These are phyloP conservation scores for Pipistrellus kuhlii DNA, from an alignment of 2,797 vertebrate species.

Conservation along the genomic window DNA sequence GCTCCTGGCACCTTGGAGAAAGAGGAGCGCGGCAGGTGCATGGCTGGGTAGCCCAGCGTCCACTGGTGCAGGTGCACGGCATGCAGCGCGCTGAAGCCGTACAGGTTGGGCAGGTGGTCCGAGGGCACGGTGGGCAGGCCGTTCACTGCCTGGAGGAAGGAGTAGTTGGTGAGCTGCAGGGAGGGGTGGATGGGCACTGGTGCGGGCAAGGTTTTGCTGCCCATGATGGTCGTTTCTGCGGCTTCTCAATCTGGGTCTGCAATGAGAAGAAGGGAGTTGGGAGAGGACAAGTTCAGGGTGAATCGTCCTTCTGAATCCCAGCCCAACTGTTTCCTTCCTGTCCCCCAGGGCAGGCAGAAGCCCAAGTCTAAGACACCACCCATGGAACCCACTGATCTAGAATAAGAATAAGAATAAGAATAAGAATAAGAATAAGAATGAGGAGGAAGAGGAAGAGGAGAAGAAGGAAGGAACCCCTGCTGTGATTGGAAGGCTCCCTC, in stretches of 20 bases:
- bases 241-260: constrained; percentile 74
- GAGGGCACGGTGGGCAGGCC: constrained; percentile 93
- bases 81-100: constrained; percentile 96
- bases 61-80: constrained; percentile 98
- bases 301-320: neutral
- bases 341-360: neutral
- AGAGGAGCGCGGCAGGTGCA: constrained; percentile 94
- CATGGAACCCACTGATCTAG: neutral
- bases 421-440: neutral
- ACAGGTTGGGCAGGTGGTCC: constrained; percentile 95
- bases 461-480: neutral
- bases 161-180: constrained; percentile 96
- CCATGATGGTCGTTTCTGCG: constrained; percentile 88
- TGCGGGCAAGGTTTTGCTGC: constrained; percentile 97
- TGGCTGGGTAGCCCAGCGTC: constrained; percentile 95
- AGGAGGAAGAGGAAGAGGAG: too few relatives aligned
- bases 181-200: constrained; percentile 97
- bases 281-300: neutral
- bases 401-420: neutral
- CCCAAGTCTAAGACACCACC: neutral
- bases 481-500: neutral
- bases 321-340: neutral
- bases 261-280: constrained; percentile 61
- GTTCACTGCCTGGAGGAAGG: constrained; percentile 95
- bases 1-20: constrained; percentile 93